These are phyloP conservation scores for Hermetia illucens DNA, from an alignment of 1,140 invertebrate genomes.

Conservation along the genomic window DNA sequence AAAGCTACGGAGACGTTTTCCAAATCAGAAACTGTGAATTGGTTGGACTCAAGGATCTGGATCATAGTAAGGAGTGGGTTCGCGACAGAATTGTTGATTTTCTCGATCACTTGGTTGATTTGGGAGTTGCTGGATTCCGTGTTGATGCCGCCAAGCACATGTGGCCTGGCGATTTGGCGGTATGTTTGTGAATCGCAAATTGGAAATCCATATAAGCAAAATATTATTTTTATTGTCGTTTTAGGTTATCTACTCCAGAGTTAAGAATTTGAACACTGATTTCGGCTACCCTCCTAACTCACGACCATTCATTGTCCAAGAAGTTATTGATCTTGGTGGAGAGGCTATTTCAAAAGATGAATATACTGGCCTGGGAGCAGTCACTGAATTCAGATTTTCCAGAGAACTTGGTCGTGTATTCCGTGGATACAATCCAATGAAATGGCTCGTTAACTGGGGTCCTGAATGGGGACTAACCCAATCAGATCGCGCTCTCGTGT, in stretches of 20 bases:
- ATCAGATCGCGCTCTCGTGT: constrained; percentile 37
- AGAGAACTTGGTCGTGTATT: constrained; percentile 31
- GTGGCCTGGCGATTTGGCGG: constrained; percentile 54
- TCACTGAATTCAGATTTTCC: constrained; percentile 55
- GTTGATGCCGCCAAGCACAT: constrained; percentile 66
- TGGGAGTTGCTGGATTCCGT: constrained; percentile 66
- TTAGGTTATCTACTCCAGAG: constrained; percentile 38
- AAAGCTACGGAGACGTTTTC: constrained; percentile 29
- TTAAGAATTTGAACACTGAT: constrained; percentile 42
- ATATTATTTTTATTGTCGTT: background rate
- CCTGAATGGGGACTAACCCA: constrained; percentile 39
- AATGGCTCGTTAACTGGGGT: constrained; percentile 37
- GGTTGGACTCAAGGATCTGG: constrained; percentile 51
- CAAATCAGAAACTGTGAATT: constrained; percentile 60
- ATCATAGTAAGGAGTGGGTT: constrained; percentile 46
- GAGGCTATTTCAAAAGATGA: constrained; percentile 35
- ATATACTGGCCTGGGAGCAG: constrained; percentile 47
- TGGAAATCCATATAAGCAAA: background rate
- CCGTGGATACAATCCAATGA: constrained; percentile 26
- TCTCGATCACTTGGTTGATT: constrained; percentile 49
- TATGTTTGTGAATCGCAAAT: constrained; percentile 12
- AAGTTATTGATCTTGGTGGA: constrained; percentile 65
- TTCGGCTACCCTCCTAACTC: constrained; percentile 41
- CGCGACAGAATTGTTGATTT: constrained; percentile 47
- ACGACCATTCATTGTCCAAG: constrained; percentile 59